A percentile compares a stretch with the other conserved stretches of the same genome.
These are phyloP conservation scores for human DNA, from an alignment of 2,113 vertebrate species.

Conservation along the genomic window DNA sequence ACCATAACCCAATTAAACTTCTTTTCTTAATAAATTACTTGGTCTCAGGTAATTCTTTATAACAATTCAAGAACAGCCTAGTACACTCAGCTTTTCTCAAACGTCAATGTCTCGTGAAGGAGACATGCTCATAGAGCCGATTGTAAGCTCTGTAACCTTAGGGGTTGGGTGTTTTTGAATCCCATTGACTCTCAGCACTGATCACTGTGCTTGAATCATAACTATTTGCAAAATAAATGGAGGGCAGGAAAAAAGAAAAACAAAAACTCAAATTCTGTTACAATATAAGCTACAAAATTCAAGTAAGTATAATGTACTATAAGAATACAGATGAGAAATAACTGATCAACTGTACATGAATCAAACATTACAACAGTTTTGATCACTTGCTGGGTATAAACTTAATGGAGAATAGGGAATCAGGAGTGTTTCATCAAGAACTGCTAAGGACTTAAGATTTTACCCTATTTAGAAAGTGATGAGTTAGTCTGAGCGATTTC, in stretches of 20 bases:
- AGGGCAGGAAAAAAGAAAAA: background rate
- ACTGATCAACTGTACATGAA: background rate
- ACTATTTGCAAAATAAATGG: background rate
- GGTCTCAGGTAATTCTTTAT: too few species aligned
- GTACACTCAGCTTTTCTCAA: background rate
- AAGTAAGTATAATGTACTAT: background rate
- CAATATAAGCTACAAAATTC: background rate
- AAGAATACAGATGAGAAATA: background rate
- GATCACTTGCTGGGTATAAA: background rate
- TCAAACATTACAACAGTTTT: background rate
- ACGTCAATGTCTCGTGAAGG: background rate
- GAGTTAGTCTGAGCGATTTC: background rate
- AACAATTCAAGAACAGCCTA: too few species aligned
- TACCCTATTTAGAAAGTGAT: background rate
- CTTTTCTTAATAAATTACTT: too few species aligned
- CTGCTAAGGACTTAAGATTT: background rate
- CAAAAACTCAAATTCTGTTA: background rate
- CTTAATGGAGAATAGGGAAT: background rate
- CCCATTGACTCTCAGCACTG: background rate
- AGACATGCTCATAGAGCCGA: background rate
- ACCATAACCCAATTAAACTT: too few species aligned
- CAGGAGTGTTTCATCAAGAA: background rate
- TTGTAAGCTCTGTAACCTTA: background rate
- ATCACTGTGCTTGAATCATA: background rate
- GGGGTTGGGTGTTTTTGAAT: background rate